Evolutionary conservation across 2,888 invertebrate species (phyloP).

Genomic region (Adineta ricciae): DNA sequence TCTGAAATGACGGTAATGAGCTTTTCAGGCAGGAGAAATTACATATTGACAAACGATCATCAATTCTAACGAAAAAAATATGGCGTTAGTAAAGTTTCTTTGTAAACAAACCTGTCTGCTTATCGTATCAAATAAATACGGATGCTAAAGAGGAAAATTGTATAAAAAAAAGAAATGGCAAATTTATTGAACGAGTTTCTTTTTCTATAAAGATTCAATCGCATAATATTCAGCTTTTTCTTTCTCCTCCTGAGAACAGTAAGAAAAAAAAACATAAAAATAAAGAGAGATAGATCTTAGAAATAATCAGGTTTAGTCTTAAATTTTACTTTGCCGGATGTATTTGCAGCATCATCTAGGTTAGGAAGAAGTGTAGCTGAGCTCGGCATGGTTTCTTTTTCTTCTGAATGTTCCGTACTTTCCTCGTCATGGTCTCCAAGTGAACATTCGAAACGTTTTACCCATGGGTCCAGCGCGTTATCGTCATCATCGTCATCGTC

Average conservation of each 20-base stretch:
- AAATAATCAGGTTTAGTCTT: slow-evolving; percentile 8
- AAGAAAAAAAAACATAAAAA: not conserved
- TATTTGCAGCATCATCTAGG: not conserved
- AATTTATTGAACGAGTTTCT: not conserved
- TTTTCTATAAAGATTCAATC: not conserved
- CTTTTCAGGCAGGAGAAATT: not conserved
- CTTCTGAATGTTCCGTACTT: not conserved
- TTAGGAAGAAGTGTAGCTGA: not conserved
- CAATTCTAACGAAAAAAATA: not conserved
- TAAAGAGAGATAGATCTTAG: not conserved
- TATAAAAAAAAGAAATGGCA: not conserved
- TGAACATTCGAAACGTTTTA: slow-evolving; percentile 24
- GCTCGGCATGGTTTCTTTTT: not conserved
- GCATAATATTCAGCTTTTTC: not conserved
- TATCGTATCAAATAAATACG: not conserved
- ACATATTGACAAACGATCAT: not conserved
- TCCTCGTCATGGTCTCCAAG: not conserved
- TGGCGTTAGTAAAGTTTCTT: not conserved
- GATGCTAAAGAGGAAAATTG: not conserved
- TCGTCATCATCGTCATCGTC: not conserved
- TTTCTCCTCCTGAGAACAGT: not conserved
- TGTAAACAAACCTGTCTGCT: not conserved
- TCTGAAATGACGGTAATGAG: not conserved
- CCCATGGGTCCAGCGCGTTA: slow-evolving; percentile 17
- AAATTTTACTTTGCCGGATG: slow-evolving; percentile 13